These are phyloP conservation scores for Zeugodacus cucurbitae DNA, from an alignment of 1,140 invertebrate genomes.

Conservation along the genomic window DNA sequence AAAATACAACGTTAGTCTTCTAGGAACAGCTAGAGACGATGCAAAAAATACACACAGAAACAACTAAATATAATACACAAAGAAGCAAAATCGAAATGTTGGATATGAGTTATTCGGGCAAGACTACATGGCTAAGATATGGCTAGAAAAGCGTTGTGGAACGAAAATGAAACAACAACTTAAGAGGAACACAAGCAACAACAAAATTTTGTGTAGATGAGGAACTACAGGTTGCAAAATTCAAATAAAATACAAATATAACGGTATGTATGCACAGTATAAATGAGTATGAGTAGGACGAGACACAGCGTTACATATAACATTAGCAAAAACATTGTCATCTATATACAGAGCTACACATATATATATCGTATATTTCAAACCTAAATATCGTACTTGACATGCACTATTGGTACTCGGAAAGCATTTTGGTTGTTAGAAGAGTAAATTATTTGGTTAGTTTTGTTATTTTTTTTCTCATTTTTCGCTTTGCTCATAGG, in stretches of 20 bases:
- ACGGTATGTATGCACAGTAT: neutral
- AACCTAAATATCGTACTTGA: neutral
- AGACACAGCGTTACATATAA: neutral
- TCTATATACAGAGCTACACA: neutral
- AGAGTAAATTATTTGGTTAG: slow-evolving; percentile 22
- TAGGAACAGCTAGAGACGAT: neutral
- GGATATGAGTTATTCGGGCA: neutral
- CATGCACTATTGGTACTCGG: neutral
- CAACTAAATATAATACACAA: neutral
- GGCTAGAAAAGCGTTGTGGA: neutral
- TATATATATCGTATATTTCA: neutral
- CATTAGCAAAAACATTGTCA: neutral
- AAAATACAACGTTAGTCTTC: neutral
- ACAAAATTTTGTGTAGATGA: neutral
- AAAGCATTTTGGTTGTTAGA: neutral
- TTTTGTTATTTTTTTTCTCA: slow-evolving; percentile 33
- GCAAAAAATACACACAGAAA: neutral
- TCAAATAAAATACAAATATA: neutral
- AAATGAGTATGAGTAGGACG: neutral
- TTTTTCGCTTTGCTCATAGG: neutral
- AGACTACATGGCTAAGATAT: neutral
- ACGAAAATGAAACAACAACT: too few relatives aligned
- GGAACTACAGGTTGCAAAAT: neutral
- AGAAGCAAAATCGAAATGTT: neutral
- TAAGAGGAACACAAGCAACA: neutral